These are phyloP conservation scores for Sterrhoptilus dennistouni DNA, from an alignment of 2,113 vertebrate genomes.

Conservation along the genomic window DNA sequence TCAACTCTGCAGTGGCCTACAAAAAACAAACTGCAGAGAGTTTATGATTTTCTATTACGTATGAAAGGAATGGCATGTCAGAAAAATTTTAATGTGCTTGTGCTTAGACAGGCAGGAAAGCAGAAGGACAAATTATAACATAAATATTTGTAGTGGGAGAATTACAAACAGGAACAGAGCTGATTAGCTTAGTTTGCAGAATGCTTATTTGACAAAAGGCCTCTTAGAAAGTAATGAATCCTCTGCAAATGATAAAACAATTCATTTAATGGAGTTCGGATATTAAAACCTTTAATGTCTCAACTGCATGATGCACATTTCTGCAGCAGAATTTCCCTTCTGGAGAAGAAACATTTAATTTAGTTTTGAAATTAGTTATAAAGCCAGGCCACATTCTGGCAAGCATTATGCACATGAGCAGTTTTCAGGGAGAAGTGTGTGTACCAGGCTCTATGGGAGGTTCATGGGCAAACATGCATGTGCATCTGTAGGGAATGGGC, in stretches of 20 bases:
- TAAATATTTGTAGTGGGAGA: constrained; percentile 54
- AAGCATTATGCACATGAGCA: not conserved
- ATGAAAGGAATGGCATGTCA: not conserved
- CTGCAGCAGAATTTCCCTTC: not conserved
- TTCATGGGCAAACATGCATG: not conserved
- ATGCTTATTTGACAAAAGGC: constrained; percentile 44
- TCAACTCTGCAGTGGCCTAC: not conserved
- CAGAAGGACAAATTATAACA: constrained; percentile 17
- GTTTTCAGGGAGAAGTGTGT: not conserved
- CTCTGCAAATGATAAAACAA: constrained; percentile 41
- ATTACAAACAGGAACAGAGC: constrained; percentile 34
- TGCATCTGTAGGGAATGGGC: not conserved
- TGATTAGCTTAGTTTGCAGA: constrained; percentile 40
- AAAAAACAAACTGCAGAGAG: not conserved
- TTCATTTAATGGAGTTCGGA: not conserved
- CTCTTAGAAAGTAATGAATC: constrained; percentile 52
- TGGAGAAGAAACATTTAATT: not conserved
- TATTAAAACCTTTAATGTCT: constrained; percentile 38
- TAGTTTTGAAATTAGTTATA: not conserved
- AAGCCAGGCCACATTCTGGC: not conserved
- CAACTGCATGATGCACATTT: not conserved
- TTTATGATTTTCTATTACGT: not conserved
- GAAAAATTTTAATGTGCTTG: not conserved
- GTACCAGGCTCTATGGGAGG: not conserved
- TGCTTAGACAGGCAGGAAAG: constrained; percentile 9